These are phyloP conservation scores for Cryptomyrus ogoouensis DNA, from an alignment of 2,113 vertebrate genomes.

Conservation along the genomic window DNA sequence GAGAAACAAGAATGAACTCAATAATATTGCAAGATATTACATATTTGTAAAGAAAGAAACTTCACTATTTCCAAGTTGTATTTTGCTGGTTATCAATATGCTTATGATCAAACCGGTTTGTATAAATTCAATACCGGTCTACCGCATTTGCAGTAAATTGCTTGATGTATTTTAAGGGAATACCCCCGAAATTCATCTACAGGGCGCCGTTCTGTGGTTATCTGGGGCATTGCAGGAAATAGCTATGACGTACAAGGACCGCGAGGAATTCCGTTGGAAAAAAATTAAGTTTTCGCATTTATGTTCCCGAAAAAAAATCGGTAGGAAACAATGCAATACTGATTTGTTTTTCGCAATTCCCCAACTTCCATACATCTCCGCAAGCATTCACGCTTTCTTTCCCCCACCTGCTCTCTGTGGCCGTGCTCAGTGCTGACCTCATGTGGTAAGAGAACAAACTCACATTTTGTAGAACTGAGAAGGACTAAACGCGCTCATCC, in stretches of 20 bases:
- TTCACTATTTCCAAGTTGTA: not conserved
- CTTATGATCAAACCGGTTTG: not conserved
- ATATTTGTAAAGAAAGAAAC: not conserved
- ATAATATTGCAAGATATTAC: not conserved
- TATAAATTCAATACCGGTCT: not conserved
- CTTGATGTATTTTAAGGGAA: not conserved
- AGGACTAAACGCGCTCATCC: not conserved
- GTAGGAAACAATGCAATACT: not conserved
- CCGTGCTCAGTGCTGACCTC: constrained; percentile 1
- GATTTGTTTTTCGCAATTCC: not conserved
- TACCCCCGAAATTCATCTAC: not conserved
- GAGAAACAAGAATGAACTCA: not conserved
- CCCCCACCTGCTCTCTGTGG: not conserved
- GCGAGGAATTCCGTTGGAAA: not conserved
- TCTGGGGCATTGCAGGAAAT: not conserved
- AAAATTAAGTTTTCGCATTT: not conserved
- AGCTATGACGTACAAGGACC: not conserved
- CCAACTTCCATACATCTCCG: not conserved
- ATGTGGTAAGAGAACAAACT: not conserved
- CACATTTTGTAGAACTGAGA: not conserved
- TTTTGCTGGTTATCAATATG: not conserved
- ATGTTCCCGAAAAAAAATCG: not conserved
- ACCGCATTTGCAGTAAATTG: not conserved
- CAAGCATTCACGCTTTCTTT: not conserved
- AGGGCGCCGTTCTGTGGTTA: not conserved